These are phyloP conservation scores for Hassar affinis DNA, from an alignment of 2,113 vertebrate genomes.

Conservation along the genomic window DNA sequence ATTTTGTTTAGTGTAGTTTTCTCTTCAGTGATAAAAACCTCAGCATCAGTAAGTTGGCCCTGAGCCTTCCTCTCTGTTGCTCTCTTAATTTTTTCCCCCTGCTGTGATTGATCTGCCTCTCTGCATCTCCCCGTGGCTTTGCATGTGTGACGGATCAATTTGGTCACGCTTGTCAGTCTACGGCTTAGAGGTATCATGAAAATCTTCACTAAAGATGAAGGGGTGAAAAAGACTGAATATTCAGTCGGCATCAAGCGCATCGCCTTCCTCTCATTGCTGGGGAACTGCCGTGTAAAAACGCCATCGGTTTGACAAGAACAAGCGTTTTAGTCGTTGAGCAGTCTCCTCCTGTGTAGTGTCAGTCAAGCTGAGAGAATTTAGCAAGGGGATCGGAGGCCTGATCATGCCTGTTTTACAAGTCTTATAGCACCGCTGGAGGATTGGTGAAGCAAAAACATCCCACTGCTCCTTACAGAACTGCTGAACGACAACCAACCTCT, in stretches of 20 bases:
- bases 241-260: conserved; percentile 41
- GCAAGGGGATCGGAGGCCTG: conserved; percentile 48
- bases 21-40: background rate
- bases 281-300: conserved; percentile 49
- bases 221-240: conserved; percentile 50
- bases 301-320: conserved; percentile 56
- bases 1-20: background rate
- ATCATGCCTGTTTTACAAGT: conserved; percentile 63
- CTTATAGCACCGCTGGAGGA: conserved; percentile 73
- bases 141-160: conserved; percentile 56
- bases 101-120: conserved; percentile 50
- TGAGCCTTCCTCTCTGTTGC: conserved; percentile 20
- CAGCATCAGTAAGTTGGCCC: conserved; percentile 3
- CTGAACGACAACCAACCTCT: conserved; percentile 36
- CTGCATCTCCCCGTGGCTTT: conserved; percentile 46
- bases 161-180: conserved; percentile 58
- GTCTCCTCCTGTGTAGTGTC: conserved; percentile 55
- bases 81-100: conserved; percentile 35
- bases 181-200: conserved; percentile 60
- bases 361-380: conserved; percentile 56
- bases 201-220: conserved; percentile 59
- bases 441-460: conserved; percentile 76
- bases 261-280: conserved; percentile 53
- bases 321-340: conserved; percentile 59
- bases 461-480: conserved; percentile 53